Evolutionary conservation across 2,888 invertebrate genomes (phyloP).

Genomic region (Lithophane leautieri): DNA sequence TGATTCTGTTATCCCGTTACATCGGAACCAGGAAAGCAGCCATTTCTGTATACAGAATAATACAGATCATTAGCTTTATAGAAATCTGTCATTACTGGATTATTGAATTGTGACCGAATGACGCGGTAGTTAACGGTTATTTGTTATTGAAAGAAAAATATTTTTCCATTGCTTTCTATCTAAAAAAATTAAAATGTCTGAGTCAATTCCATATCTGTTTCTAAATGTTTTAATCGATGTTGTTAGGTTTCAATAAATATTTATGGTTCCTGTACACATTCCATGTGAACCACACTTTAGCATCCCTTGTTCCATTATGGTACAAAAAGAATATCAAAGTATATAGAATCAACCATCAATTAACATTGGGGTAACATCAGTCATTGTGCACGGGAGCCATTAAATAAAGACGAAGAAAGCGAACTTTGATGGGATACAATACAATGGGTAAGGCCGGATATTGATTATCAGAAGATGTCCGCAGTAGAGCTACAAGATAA

Average conservation of each 20-base stretch:
- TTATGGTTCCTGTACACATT: neutral
- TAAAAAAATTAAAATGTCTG: slow-evolving; percentile 7
- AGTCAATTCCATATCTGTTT: slow-evolving; percentile 1
- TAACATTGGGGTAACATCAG: slow-evolving; percentile 42
- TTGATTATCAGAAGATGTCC: slow-evolving; percentile 48
- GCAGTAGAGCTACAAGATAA: slow-evolving; percentile 29
- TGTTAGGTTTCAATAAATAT: neutral
- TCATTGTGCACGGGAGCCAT: slow-evolving; percentile 52
- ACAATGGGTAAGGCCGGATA: slow-evolving; percentile 50
- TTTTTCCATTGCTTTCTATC: slow-evolving; percentile 11
- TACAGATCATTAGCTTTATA: slow-evolving; percentile 48
- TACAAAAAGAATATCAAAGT: slow-evolving; percentile 23
- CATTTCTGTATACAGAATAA: slow-evolving; percentile 32
- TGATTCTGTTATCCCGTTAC: slow-evolving; percentile 40
- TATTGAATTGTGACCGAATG: slow-evolving; percentile 47
- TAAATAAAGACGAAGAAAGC: slow-evolving; percentile 54
- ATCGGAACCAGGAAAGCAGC: slow-evolving; percentile 14
- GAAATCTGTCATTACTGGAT: slow-evolving; percentile 42
- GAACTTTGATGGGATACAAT: slow-evolving; percentile 51
- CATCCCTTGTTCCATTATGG: slow-evolving; percentile 17
- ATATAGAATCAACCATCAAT: slow-evolving; percentile 48
- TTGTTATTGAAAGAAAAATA: slow-evolving; percentile 26
- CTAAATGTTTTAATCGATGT: neutral
- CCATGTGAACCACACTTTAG: neutral
- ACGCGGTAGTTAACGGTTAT: slow-evolving; percentile 14